Evolutionary conservation across 2,797 vertebrate genomes (phyloP), one percentile per base, ranked within the genome.

Genomic region (Hyperoplus lanceolatus): DNA sequence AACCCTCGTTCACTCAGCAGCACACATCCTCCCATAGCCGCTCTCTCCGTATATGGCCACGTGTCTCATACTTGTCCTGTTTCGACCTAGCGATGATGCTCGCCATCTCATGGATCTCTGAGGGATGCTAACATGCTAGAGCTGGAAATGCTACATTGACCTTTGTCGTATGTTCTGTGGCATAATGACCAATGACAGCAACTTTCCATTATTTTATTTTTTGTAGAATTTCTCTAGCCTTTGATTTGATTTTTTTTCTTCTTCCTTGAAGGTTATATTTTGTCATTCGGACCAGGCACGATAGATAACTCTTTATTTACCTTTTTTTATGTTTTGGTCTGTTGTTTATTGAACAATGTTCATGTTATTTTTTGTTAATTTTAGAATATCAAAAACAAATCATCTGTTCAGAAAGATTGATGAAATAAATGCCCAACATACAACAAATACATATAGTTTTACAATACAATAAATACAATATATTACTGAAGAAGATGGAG

Each of bases 21-120:
- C 87, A 89, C 79, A 13, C 79, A 77, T 77, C 85, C 78, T 54
- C 79, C 79, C 89, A 80, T 70, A 80, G 29, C 29, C 84, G 85
- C 64, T 89, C 86, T 62, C 58, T 82, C 16, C 10, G 1, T 29
- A 29, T 29, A 13, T 1, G 0, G 79, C 71, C 90, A 93, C 91
- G 82, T 87, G 91, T 58, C 62, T 63, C 42, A 77, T 73, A 67
- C 74, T 21, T 70, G 77, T 38, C 70, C 84, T 69, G 82, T 61
- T 89, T 83, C 50, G 60, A 29, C 29, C 81, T 51, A 8, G 70
- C 48, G 69, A 60, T 39, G 69, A 77, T 57, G 8, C 64, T 66
- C 59, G 14, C 9, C 39, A 8, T 14, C 49, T 13, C 63, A 8
- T 36, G 9, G 36, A 55, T 39, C 39, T 29, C 61, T 10, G 41